Base-by-base conservation (phyloP, 2,888 invertebrate genomes). In the Lithosia quadra region DNA sequence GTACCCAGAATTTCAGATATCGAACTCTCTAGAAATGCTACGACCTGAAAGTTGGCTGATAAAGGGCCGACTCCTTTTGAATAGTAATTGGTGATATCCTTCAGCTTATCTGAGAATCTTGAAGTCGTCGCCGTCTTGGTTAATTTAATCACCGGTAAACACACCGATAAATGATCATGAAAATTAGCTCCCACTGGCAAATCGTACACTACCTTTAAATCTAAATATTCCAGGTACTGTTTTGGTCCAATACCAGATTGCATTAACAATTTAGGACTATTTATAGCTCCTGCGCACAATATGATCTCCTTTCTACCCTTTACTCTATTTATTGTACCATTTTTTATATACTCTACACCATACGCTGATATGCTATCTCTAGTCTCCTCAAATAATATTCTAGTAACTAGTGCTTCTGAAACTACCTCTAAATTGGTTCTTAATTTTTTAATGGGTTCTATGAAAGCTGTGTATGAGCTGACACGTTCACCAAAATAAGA, bases 401-500 rank as follows among this genome's bases (percentile, higher is more conserved):
- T 93, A 68, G 91, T 92, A n/a, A 92, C 95, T 75, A 94, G 82
- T 49, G 94, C 91, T 84, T 94, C 91, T 34, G 91, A 90, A 10
- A 90, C 63, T 76, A 95, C 88, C 24, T 88, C 84, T 72, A 95
- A 79, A 83, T 95, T 95, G 0, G 86, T 67, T 76, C 95, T 88
- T 71, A 90, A 60, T 65, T 90, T 92, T 74, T 88, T 91, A 56
- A 95, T 84, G 36, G 95, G 94, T 68, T 94, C 94, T 73, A 94
- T 88, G 70, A 92, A 95, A 36, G 95, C 93, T 53, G 93, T 93
- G 62, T 90, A 92, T 21, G 93, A 79, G 83, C 95, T 95, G 13
- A 95, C 93, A 85, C 95, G 88, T 79, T 95, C 94, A 18, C 95
- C 95, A 58, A 88, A 91, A 73, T 93, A 94, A 3, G 94, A 91